A percentile compares a stretch with the other conserved stretches of the same genome.
Conservation (phyloP, 1,140 invertebrate genomes). For the Lepidurus packardi region DNA sequence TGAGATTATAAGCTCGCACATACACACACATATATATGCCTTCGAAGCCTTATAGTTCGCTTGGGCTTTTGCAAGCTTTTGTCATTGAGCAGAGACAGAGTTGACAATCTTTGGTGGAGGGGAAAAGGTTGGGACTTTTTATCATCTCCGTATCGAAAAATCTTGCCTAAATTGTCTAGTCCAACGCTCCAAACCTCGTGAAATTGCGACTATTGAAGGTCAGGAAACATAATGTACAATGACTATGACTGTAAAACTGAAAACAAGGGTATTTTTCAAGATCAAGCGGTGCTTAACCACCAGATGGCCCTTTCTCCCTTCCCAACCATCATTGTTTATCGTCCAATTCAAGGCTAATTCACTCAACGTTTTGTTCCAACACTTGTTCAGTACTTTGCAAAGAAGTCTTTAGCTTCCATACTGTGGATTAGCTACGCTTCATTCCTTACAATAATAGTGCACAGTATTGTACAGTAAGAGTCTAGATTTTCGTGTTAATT, state of each 20-base stretch:
- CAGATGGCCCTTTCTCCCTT: not conserved
- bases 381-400: too few relatives aligned
- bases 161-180: not conserved
- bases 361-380: too few relatives aligned
- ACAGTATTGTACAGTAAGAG: too few relatives aligned
- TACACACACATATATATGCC: not conserved
- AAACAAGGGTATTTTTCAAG: not conserved
- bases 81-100: not conserved
- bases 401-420: too few relatives aligned
- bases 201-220: not conserved
- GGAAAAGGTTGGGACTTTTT: not conserved
- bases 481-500: too few relatives aligned
- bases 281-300: not conserved
- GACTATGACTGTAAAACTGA: not conserved
- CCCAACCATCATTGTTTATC: too few relatives aligned
- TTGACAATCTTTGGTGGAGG: not conserved
- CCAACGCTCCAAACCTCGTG: not conserved
- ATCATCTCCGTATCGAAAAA: not conserved
- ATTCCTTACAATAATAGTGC: too few relatives aligned
- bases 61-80: not conserved
- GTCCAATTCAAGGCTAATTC: too few relatives aligned
- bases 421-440: too few relatives aligned
- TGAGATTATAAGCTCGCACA: not conserved
- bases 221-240: not conserved
- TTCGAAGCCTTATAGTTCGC: too few relatives aligned